Conservation (phyloP, 2,888 invertebrate genomes). For the Noctua janthe region DNA sequence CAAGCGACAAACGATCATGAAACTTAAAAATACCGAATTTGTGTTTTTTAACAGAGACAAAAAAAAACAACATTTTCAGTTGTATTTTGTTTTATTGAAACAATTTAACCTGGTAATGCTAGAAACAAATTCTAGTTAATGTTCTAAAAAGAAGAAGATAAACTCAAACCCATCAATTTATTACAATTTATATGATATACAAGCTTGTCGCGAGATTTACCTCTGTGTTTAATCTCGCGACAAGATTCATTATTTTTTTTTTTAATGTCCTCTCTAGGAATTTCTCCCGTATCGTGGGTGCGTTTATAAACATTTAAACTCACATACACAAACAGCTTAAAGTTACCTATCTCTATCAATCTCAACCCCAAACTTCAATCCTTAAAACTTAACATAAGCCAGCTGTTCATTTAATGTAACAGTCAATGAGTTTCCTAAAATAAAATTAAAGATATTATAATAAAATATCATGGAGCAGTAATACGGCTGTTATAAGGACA, state of each 20-base stretch:
- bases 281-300: background rate
- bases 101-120: no score
- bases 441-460: background rate
- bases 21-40: background rate
- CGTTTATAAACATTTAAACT: background rate
- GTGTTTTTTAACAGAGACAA: no score
- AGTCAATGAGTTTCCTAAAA: background rate
- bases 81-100: no score
- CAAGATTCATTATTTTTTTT: no score
- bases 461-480: background rate
- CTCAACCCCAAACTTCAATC: background rate
- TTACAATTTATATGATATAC: no score
- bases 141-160: background rate
- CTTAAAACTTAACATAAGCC: background rate
- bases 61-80: no score
- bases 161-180: no score
- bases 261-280: background rate
- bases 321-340: background rate
- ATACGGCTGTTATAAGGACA: background rate
- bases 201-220: background rate
- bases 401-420: background rate
- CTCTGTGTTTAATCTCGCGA: background rate
- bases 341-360: background rate
- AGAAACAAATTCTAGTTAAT: background rate
- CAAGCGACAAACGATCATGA: background rate